phyloP scores from a whole-genome alignment of 2,888 invertebrate species.

The Trachelus iudaicus region DNA sequence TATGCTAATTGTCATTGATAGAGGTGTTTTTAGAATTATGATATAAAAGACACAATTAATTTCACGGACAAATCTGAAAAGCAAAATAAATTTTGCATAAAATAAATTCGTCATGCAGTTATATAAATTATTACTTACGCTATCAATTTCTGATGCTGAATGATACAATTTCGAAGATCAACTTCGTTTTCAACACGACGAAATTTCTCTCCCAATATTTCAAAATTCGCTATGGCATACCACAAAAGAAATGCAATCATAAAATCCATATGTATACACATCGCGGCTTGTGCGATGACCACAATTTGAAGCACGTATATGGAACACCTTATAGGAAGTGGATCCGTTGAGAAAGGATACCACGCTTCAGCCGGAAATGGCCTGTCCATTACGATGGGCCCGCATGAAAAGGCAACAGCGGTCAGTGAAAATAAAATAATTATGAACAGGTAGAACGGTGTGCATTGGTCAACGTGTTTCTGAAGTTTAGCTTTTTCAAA shows the following conservation, averaged over 20 bases:
- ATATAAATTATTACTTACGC: constrained; percentile 27
- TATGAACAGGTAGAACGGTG: constrained; percentile 34
- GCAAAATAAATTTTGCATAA: background rate
- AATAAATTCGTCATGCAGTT: background rate
- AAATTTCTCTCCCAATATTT: constrained; percentile 39
- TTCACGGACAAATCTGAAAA: constrained; percentile 37
- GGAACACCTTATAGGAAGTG: constrained; percentile 20
- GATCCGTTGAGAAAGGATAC: constrained; percentile 50
- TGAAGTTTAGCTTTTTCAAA: constrained; percentile 34
- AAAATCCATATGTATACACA: constrained; percentile 38
- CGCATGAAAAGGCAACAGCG: constrained; percentile 34
- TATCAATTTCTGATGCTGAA: constrained; percentile 40
- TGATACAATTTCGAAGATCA: constrained; percentile 34
- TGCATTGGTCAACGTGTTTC: constrained; percentile 43
- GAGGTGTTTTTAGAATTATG: constrained; percentile 43
- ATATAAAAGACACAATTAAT: constrained; percentile 32
- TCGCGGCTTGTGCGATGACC: constrained; percentile 39
- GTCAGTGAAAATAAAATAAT: constrained; percentile 38
- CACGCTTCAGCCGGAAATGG: constrained; percentile 45
- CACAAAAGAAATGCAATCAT: constrained; percentile 46
- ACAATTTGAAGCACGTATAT: constrained; percentile 43
- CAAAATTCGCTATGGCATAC: constrained; percentile 42
- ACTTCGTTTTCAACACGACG: constrained; percentile 2
- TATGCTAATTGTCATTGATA: background rate
- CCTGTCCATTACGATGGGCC: constrained; percentile 42